Evolutionary conservation across 2,113 vertebrate species (phyloP).

Genomic region (Varanus salvator): DNA sequence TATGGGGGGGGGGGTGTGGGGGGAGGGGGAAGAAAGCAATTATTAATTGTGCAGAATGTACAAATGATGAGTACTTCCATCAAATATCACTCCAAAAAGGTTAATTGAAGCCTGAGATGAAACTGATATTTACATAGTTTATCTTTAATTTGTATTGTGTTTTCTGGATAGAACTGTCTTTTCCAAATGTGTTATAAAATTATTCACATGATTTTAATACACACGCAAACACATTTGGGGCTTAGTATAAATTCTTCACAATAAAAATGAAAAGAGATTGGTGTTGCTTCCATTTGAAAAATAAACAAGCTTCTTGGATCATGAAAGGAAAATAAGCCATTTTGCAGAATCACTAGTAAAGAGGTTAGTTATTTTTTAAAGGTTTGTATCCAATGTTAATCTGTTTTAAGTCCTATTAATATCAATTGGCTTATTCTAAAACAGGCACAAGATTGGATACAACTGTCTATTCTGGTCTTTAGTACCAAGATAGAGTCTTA

Average conservation of each 20-base stretch:
- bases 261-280: not conserved
- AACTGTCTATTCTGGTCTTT: not conserved
- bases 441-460: too few species aligned
- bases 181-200: not conserved
- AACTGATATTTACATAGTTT: constrained; percentile 21
- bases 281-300: not conserved
- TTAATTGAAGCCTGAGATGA: constrained; percentile 21
- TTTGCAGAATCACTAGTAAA: not conserved
- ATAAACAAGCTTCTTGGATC: not conserved
- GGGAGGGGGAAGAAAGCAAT: constrained; percentile 45
- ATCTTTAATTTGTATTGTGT: not conserved
- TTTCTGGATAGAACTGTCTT: not conserved
- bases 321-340: not conserved
- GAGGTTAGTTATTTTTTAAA: not conserved
- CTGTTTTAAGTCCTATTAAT: too few species aligned
- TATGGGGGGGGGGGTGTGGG: not conserved
- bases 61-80: constrained; percentile 9
- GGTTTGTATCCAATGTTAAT: too few species aligned
- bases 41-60: constrained; percentile 11
- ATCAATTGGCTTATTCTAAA: too few species aligned
- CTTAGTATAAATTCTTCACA: not conserved
- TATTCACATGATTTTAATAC: not conserved
- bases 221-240: too few species aligned
- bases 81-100: constrained; percentile 27
- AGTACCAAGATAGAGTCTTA: not conserved